These are phyloP conservation scores for Sinosuthora webbiana DNA, from an alignment of 2,113 vertebrate species.

Conservation along the genomic window DNA sequence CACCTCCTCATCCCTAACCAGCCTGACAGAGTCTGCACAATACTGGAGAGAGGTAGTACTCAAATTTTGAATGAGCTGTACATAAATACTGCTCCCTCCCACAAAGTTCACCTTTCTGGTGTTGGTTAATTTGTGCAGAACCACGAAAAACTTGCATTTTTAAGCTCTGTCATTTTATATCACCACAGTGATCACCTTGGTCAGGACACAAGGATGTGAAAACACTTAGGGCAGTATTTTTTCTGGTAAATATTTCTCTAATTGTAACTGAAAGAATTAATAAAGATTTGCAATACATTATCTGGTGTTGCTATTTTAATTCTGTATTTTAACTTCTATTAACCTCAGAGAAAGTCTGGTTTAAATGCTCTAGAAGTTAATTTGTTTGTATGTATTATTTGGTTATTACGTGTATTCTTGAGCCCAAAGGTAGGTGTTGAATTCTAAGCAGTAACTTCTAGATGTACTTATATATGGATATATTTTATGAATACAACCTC, in stretches of 20 bases:
- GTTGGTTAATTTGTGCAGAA: background rate
- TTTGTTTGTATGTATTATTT: background rate
- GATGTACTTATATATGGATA: background rate
- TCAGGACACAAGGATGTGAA: background rate
- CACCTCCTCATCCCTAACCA: background rate
- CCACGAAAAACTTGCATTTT: background rate
- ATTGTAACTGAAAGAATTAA: background rate
- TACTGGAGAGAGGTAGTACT: rapidly evolving
- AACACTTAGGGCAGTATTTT: background rate
- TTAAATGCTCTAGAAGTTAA: background rate
- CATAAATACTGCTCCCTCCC: rapidly evolving
- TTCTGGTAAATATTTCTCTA: background rate
- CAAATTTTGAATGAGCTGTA: background rate
- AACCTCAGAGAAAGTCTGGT: background rate
- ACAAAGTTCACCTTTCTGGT: background rate
- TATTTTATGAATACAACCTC: background rate
- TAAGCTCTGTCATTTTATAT: background rate
- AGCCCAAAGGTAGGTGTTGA: background rate
- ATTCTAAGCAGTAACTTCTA: background rate
- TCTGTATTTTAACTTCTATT: too few species aligned
- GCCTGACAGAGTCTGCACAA: background rate
- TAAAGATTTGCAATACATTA: background rate
- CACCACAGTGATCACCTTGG: background rate
- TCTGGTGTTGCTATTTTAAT: background rate
- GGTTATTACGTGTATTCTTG: background rate